A percentile compares a stretch with the other conserved stretches of the same genome.
Conservation (phyloP, 92 coral and sea anemone species). For the Siderastrea radians region DNA sequence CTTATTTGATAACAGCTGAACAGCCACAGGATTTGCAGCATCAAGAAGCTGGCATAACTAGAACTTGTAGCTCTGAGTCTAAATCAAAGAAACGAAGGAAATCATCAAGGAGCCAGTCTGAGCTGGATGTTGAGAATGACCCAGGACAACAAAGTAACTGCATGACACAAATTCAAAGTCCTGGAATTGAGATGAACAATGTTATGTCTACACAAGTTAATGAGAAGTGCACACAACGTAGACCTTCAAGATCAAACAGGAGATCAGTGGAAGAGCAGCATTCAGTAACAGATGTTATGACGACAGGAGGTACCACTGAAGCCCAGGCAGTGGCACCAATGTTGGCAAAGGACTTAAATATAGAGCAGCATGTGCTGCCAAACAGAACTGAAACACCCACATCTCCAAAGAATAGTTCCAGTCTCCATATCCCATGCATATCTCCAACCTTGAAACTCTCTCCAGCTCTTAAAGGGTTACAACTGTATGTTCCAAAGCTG, state of each 20-base stretch:
- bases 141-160: neutral
- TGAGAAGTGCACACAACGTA: slow-evolving; percentile 2
- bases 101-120: slow-evolving; percentile 40
- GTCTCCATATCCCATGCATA: neutral
- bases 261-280: slow-evolving; percentile 42
- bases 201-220: neutral
- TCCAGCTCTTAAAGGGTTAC: slow-evolving; percentile 67
- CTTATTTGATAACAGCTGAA: slow-evolving; percentile 25
- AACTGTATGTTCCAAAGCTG: slow-evolving; percentile 90
- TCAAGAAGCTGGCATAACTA: slow-evolving; percentile 2
- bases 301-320: neutral
- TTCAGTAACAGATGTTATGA: neutral
- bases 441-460: slow-evolving; percentile 27
- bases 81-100: slow-evolving; percentile 39
- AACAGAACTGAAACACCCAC: slow-evolving; percentile 21
- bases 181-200: neutral
- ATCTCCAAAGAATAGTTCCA: neutral
- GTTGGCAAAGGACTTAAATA: slow-evolving; percentile 31
- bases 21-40: slow-evolving; percentile 2
- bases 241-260: slow-evolving; percentile 51
- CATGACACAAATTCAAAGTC: neutral
- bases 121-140: slow-evolving; percentile 16
- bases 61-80: slow-evolving; percentile 12
- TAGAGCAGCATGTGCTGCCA: slow-evolving; percentile 13
- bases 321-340: slow-evolving; percentile 17